Percentiles rank a stretch among this genome's conserved stretches.
Conservation (phyloP, 2,113 vertebrate genomes). For the Tauraco erythrolophus region DNA sequence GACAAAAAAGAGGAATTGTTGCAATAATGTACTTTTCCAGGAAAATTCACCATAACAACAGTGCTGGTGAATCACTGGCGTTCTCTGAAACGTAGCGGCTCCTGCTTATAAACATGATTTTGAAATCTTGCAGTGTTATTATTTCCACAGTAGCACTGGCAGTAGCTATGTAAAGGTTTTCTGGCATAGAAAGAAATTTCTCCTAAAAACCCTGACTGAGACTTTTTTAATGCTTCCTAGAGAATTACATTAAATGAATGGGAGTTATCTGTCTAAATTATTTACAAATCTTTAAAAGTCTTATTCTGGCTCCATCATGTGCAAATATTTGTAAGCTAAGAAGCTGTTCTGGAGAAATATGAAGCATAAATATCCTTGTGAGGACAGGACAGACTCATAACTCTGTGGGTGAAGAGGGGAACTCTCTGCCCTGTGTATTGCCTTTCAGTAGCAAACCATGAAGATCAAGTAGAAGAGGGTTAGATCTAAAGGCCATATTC, state of each 20-base stretch:
- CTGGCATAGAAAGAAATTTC: neutral
- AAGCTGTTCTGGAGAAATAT: neutral
- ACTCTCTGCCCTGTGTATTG: neutral
- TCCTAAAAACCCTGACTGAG: neutral
- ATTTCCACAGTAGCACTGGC: neutral
- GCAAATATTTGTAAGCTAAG: neutral
- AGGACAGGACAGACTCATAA: neutral
- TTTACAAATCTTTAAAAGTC: neutral
- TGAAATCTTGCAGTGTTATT: neutral
- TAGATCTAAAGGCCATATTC: neutral
- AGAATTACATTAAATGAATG: neutral
- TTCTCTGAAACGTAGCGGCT: conserved; percentile 23
- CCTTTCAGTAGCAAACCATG: neutral
- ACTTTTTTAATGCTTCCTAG: neutral
- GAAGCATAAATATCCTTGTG: neutral
- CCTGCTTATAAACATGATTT: conserved; percentile 34
- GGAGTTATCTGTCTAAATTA: neutral
- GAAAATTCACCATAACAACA: conserved; percentile 48
- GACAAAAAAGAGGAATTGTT: neutral
- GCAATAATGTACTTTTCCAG: conserved; percentile 64
- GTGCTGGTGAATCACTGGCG: conserved; percentile 56
- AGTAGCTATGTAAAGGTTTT: neutral
- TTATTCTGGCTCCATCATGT: neutral
- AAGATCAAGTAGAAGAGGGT: neutral
- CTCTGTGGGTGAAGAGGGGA: neutral